Percentiles rank a stretch among this genome's conserved stretches.
Evolutionary conservation across 2,113 vertebrate genomes (phyloP).

Genomic region (Numida meleagris): DNA sequence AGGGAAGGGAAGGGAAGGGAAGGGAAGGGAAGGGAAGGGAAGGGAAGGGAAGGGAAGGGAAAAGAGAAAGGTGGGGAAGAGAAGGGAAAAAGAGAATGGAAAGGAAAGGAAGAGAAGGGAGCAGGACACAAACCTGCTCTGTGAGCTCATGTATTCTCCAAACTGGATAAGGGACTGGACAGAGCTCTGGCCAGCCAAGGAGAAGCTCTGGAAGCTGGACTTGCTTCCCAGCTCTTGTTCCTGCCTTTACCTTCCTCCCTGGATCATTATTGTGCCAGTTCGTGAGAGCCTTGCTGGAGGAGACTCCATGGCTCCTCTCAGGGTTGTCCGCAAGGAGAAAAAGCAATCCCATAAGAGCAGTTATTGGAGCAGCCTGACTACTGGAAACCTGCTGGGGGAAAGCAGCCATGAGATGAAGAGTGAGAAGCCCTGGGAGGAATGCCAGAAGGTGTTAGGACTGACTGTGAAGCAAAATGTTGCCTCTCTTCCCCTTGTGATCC

Average conservation of each 20-base stretch:
- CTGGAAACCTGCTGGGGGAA: slow-evolving; percentile 76
- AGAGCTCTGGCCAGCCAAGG: accelerated
- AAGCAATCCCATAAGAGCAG: slow-evolving; percentile 77
- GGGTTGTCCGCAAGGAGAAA: slow-evolving; percentile 84
- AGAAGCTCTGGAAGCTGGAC: not conserved
- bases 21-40: no score
- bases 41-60: no score
- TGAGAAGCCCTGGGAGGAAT: not conserved
- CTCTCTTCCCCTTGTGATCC: not conserved
- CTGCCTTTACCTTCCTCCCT: slow-evolving; percentile 76
- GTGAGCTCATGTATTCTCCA: accelerated
- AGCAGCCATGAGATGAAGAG: not conserved
- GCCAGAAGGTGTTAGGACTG: not conserved
- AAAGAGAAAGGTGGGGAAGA: no score
- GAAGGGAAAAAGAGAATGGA: no score
- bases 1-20: no score
- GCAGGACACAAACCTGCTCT: not conserved
- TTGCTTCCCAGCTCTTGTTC: not conserved
- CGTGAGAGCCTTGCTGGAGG: slow-evolving; percentile 76
- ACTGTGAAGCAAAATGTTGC: not conserved
- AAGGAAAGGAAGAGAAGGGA: not conserved
- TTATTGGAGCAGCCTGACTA: slow-evolving; percentile 86
- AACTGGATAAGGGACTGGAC: not conserved
- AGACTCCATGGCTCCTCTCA: slow-evolving; percentile 73
- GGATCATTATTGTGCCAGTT: slow-evolving; percentile 82